Percentiles rank a stretch among this genome's conserved stretches.
phyloP scores from a whole-genome alignment of 2,797 vertebrate genomes.

The Aplochiton taeniatus region DNA sequence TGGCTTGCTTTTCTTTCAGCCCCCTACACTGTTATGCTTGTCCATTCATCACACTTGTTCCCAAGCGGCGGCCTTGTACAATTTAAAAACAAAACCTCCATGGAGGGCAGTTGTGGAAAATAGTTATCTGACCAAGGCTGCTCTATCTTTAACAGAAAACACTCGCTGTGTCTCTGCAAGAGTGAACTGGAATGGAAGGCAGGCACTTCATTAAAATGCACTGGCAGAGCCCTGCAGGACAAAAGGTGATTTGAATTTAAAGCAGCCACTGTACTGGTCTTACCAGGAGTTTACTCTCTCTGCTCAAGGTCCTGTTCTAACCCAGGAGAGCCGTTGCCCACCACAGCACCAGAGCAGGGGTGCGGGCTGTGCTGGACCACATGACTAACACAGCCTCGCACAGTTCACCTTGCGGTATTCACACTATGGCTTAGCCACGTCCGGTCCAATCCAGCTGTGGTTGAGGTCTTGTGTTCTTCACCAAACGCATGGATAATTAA shows the following conservation, averaged over 20 bases:
- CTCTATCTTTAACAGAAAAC: conserved; percentile 35
- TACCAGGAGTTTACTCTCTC: no score
- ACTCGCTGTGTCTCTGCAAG: conserved; percentile 36
- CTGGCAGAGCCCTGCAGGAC: conserved; percentile 39
- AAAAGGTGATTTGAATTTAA: conserved; percentile 57
- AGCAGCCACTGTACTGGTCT: conserved; percentile 37
- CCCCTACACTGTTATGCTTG: conserved; percentile 32
- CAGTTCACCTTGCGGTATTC: no score
- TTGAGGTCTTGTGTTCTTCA: conserved; percentile 39
- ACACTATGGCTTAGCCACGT: no score
- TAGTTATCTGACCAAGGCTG: conserved; percentile 9
- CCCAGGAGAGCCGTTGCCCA: conserved; percentile 9
- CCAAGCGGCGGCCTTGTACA: conserved; percentile 28
- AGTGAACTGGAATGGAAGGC: conserved; percentile 22
- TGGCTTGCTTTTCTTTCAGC: conserved; percentile 15
- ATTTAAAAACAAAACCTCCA: conserved; percentile 22
- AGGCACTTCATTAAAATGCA: conserved; percentile 55
- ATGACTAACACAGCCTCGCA: no score
- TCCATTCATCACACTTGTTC: conserved; percentile 25
- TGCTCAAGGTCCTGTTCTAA: conserved; percentile 22
- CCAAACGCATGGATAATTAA: conserved; percentile 55
- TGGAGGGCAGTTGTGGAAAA: conserved; percentile 6
- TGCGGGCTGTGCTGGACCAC: no score
- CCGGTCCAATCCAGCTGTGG: conserved; percentile 28
- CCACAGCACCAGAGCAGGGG: neutral